phyloP scores from a whole-genome alignment of 2,113 vertebrate genomes.

The Mungos mungo region DNA sequence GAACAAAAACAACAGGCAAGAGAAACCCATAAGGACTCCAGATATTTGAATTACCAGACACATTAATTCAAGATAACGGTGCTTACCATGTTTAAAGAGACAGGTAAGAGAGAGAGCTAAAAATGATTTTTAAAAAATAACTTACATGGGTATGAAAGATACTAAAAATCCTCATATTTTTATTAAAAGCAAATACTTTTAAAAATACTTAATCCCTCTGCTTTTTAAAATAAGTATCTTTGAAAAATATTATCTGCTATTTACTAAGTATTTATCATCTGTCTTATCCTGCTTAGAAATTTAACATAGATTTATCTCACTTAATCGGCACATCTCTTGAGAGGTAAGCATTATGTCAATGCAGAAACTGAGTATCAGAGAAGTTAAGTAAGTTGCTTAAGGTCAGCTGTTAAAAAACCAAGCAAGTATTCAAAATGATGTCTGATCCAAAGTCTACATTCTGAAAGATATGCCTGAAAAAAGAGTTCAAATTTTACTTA shows the following conservation, averaged over 20 bases:
- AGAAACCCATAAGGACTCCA: background rate
- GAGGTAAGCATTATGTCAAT: background rate
- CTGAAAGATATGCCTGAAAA: background rate
- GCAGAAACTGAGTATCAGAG: background rate
- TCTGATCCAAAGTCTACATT: background rate
- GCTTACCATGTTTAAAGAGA: background rate
- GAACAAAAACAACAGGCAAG: background rate
- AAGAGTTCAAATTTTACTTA: background rate
- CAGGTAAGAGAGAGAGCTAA: background rate
- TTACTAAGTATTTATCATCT: slow-evolving; percentile 12
- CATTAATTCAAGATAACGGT: background rate
- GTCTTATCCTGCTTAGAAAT: background rate
- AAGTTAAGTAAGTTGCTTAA: background rate
- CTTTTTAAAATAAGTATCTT: background rate
- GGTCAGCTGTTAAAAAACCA: background rate
- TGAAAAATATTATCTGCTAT: background rate
- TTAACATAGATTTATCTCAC: background rate
- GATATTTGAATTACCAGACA: background rate
- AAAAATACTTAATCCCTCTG: background rate
- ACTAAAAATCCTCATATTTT: background rate
- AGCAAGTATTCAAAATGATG: background rate
- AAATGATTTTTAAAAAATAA: background rate
- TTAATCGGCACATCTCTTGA: background rate
- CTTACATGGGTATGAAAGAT: background rate
- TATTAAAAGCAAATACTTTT: background rate